These are phyloP conservation scores for Thymelicus sylvestris DNA, from an alignment of 2,888 invertebrate species.

Conservation along the genomic window DNA sequence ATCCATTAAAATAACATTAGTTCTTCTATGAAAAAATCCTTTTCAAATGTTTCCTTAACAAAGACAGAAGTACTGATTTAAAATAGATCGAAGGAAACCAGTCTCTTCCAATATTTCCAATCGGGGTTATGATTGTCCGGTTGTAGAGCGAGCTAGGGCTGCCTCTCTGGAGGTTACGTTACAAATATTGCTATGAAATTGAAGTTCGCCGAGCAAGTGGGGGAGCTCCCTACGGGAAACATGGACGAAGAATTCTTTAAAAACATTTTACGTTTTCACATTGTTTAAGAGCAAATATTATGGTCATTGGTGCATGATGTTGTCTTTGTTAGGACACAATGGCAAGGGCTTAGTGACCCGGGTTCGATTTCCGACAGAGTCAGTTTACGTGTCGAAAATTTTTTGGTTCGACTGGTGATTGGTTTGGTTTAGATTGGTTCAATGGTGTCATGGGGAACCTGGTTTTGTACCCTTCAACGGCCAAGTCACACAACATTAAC, in stretches of 20 bases:
- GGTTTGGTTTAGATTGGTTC: no score
- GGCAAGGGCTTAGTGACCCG: no score
- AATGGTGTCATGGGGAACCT: no score
- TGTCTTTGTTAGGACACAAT: neutral
- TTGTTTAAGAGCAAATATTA: neutral
- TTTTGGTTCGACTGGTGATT: no score
- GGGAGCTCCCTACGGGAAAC: constrained; percentile 19
- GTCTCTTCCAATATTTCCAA: constrained; percentile 24
- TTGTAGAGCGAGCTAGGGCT: constrained; percentile 24
- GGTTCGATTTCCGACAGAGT: no score
- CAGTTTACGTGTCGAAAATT: no score
- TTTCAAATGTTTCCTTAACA: neutral
- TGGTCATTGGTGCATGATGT: neutral
- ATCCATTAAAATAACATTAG: no score
- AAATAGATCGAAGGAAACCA: constrained; percentile 20
- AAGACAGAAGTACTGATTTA: neutral
- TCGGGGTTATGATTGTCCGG: constrained; percentile 23
- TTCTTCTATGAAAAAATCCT: no score
- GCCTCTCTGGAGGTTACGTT: constrained; percentile 46
- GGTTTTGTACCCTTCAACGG: no score
- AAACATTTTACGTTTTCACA: constrained; percentile 6
- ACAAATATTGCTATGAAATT: constrained; percentile 70
- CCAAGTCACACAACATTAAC: no score
- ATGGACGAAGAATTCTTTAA: constrained; percentile 20
- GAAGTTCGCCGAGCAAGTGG: constrained; percentile 50